phyloP scores from a whole-genome alignment of 2,888 invertebrate species.

The Stomorhina lunata region DNA sequence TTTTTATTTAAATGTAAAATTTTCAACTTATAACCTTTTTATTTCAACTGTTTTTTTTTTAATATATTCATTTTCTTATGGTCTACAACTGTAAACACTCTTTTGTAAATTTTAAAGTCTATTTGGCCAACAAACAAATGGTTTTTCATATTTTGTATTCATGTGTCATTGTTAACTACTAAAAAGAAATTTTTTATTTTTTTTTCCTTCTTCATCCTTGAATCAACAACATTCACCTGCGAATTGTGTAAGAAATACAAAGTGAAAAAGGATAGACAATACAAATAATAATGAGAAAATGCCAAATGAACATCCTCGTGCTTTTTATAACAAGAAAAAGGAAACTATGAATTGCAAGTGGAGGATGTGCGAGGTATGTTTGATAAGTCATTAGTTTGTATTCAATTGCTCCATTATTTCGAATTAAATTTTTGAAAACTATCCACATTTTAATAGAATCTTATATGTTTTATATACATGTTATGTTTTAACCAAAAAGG shows the following conservation, averaged over 20 bases:
- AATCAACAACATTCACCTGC: not conserved
- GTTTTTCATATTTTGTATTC: not conserved
- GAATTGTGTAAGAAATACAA: not conserved
- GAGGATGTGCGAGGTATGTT: not conserved
- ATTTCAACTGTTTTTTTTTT: no score
- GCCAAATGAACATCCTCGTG: constrained; percentile 1
- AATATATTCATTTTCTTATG: not conserved
- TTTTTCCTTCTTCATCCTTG: no score
- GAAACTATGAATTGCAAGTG: not conserved
- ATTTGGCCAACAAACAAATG: not conserved
- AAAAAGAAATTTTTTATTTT: not conserved
- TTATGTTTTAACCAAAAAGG: no score
- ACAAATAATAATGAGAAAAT: constrained; percentile 26
- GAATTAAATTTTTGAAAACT: no score
- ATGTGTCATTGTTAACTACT: not conserved
- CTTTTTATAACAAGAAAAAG: not conserved
- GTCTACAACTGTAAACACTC: not conserved
- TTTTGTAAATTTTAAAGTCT: not conserved
- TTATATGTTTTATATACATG: no score
- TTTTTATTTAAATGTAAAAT: no score
- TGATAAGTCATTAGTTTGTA: not conserved
- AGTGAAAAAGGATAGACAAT: constrained; percentile 10
- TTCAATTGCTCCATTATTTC: no score
- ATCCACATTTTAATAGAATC: no score
- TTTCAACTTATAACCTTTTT: no score